A percentile compares a stretch with the other conserved stretches of the same genome.
Conservation (phyloP, 2,888 invertebrate species). For the Parnassius apollo region DNA sequence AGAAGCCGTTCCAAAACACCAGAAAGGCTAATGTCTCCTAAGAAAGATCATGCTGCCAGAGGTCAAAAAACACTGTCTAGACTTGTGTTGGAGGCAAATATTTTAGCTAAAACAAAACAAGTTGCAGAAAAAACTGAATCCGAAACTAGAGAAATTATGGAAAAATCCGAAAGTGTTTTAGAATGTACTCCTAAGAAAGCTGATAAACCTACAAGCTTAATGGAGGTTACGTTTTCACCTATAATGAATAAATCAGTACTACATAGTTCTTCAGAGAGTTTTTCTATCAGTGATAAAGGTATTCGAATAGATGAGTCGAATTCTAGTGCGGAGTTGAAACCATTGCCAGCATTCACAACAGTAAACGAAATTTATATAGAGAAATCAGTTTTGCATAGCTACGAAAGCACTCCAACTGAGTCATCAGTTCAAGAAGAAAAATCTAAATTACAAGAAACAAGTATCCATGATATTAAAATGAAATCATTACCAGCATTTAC, state of each 20-base stretch:
- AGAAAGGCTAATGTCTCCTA: slow-evolving; percentile 65
- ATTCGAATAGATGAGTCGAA: slow-evolving; percentile 40
- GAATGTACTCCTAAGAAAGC: slow-evolving; percentile 70
- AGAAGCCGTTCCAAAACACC: slow-evolving; percentile 72
- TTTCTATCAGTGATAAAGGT: slow-evolving; percentile 45
- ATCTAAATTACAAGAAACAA: slow-evolving; percentile 11
- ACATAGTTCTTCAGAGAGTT: slow-evolving; percentile 57
- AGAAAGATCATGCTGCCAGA: slow-evolving; percentile 50
- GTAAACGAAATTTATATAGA: slow-evolving; percentile 53
- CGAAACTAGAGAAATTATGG: slow-evolving; percentile 36
- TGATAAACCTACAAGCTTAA: slow-evolving; percentile 48
- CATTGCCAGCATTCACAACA: slow-evolving; percentile 54
- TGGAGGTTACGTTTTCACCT: slow-evolving; percentile 70
- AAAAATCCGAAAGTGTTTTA: slow-evolving; percentile 44
- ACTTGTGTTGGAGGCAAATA: slow-evolving; percentile 68
- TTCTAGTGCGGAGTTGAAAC: slow-evolving; percentile 39
- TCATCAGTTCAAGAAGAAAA: slow-evolving; percentile 38
- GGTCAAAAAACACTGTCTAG: slow-evolving; percentile 65
- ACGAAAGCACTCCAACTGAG: slow-evolving; percentile 55
- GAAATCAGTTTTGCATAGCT: slow-evolving; percentile 63
- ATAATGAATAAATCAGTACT: slow-evolving; percentile 68
- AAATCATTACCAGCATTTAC: slow-evolving; percentile 52
- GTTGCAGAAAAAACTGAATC: slow-evolving; percentile 45
- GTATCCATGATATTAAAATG: slow-evolving; percentile 32
- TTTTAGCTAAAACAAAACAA: slow-evolving; percentile 64